Base-by-base conservation (phyloP, 23 tunicate species). In the Trididemnum miniatum region DNA sequence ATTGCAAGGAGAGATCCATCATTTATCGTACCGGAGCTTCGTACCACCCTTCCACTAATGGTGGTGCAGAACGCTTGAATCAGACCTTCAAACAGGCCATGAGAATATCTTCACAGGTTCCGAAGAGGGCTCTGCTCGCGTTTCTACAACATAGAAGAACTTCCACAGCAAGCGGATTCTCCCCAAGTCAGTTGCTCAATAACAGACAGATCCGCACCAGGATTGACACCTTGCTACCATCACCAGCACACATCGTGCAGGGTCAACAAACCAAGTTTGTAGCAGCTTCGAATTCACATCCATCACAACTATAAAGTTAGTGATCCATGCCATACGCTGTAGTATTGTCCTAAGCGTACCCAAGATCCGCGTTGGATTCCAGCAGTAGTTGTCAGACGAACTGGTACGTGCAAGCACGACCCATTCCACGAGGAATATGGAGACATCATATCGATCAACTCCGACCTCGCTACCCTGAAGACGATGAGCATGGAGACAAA, bases 191-290 rank as follows among this genome's bases (percentile, higher is more conserved):
- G n/a, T n/a, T n/a, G n/a, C n/a, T n/a, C n/a, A n/a, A n/a, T n/a
- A n/a, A n/a, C n/a, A 26, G 76, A 1, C 84, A 80, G 63, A 80
- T 80, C 52, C 76, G 76, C 1, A 65, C 84, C 9, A 80, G 65
- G 26, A 65, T 65, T 37, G 84, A 80, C 25, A 26, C 76, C 0
- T 22, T 80, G 76, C 23, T 80, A 9, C 84, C 76, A 3, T 65
- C 76, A 62, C 84, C 84, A 25, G 76, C 76, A 7, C 75, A 69
- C 38, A 20, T 31, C 75, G 4, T 31, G 22, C 36, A 33, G 31
- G 25, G 38, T 5, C 28, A 69, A 5, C 38, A 20, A n/a, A 4
- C 26, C 15, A 62, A 24, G n/a, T n/a, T n/a, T n/a, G 29, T 4
- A 62, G 22, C 22, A 12, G 15, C 27, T 62, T 62, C 67, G 4